These are phyloP conservation scores for Mustela nigripes DNA, from an alignment of 2,113 vertebrate species.

Conservation along the genomic window DNA sequence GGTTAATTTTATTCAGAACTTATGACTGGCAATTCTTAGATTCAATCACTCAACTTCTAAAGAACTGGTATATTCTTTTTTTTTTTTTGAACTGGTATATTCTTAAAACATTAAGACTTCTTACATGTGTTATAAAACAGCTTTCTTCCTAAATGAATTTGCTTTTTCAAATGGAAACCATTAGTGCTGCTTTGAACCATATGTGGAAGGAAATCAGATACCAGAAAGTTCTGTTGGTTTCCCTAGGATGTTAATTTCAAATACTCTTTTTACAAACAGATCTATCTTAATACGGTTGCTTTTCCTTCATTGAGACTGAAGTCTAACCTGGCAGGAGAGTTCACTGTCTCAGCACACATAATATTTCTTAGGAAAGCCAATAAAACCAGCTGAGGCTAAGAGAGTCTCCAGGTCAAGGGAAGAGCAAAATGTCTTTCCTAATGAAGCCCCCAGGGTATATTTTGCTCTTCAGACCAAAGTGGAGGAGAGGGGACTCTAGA, in stretches of 20 bases:
- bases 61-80: background rate
- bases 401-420: background rate
- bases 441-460: fast-evolving
- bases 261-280: background rate
- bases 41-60: constrained; percentile 31
- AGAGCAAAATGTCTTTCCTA: background rate
- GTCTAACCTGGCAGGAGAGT: background rate
- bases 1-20: background rate
- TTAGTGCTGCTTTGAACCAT: background rate
- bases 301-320: constrained; percentile 3
- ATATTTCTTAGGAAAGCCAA: background rate
- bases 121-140: background rate
- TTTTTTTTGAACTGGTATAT: background rate
- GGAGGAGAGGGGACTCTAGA: background rate
- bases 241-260: constrained; percentile 24
- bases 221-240: constrained; percentile 40
- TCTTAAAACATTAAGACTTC: background rate
- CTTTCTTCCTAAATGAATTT: constrained; percentile 60
- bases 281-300: background rate
- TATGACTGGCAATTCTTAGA: background rate
- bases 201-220: constrained; percentile 52
- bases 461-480: background rate
- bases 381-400: background rate
- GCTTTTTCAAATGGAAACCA: constrained; percentile 55
- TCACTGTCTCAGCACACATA: background rate